These are phyloP conservation scores for Carabus problematicus DNA, from an alignment of 2,888 invertebrate species.

Conservation along the genomic window DNA sequence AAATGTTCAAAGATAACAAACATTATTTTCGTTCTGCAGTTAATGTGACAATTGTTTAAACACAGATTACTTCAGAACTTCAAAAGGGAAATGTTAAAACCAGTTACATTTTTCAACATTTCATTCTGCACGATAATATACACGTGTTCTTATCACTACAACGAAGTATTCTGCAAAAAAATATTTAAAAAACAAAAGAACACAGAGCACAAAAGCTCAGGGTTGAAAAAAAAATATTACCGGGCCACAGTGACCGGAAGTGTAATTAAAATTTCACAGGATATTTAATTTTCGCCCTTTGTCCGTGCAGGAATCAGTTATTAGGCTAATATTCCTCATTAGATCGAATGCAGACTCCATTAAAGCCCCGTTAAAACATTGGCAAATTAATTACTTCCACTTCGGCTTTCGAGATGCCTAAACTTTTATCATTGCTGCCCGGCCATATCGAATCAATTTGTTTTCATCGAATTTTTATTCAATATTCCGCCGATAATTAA, in stretches of 20 bases:
- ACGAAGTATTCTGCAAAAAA: background rate
- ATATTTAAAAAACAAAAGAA: constrained; percentile 39
- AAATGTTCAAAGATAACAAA: too few species aligned
- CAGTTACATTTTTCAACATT: constrained; percentile 16
- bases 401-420: background rate
- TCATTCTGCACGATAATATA: constrained; percentile 6
- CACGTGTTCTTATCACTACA: constrained; percentile 28
- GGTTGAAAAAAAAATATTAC: constrained; percentile 29
- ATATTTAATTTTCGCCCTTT: constrained; percentile 25
- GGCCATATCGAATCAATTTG: too few species aligned
- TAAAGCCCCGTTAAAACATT: constrained; percentile 7
- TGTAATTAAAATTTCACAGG: constrained; percentile 35
- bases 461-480: too few species aligned
- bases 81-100: constrained; percentile 13
- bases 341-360: constrained; percentile 25
- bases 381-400: constrained; percentile 22
- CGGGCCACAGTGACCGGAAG: constrained; percentile 22
- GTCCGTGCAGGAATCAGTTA: constrained; percentile 18
- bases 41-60: too few species aligned
- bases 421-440: too few species aligned
- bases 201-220: constrained; percentile 27
- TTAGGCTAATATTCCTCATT: constrained; percentile 28
- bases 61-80: too few species aligned
- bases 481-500: too few species aligned
- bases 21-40: too few species aligned